Evolutionary conservation across 2,797 vertebrate genomes (phyloP).

Genomic region (Antennarius maculatus): DNA sequence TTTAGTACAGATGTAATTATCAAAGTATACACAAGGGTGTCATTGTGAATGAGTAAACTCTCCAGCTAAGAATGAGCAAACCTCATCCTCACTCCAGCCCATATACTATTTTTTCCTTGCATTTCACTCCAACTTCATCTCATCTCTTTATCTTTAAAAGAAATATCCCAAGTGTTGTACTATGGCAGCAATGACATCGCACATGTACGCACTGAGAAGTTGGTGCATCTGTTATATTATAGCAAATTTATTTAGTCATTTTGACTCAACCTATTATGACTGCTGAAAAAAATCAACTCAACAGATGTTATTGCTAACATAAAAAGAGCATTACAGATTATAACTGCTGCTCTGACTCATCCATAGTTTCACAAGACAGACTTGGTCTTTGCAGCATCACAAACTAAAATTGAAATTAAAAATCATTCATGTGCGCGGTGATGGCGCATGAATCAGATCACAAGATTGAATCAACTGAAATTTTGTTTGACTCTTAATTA

Average conservation of each 20-base stretch:
- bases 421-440: slow-evolving; percentile 1
- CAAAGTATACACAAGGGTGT: not conserved
- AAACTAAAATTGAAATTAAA: slow-evolving; percentile 1
- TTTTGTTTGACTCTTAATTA: slow-evolving; percentile 8
- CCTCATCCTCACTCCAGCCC: not conserved
- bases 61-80: slow-evolving; percentile 22
- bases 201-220: slow-evolving; percentile 1
- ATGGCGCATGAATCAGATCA: slow-evolving; percentile 3
- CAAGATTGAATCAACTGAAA: not conserved
- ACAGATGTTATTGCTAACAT: slow-evolving; percentile 3
- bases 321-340: not conserved
- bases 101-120: not conserved
- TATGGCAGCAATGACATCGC: not conserved
- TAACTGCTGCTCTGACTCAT: slow-evolving; percentile 9
- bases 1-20: no score
- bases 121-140: not conserved
- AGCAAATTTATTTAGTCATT: not conserved
- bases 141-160: not conserved
- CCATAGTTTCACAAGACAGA: slow-evolving; percentile 6
- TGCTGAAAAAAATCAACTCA: slow-evolving; percentile 6
- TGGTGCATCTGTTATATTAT: not conserved
- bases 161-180: no score
- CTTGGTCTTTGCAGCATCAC: slow-evolving; percentile 16
- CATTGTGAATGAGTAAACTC: slow-evolving; percentile 31
- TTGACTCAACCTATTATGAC: not conserved